These are phyloP conservation scores for Hippocampus zosterae DNA, from an alignment of 2,113 vertebrate genomes.

Conservation along the genomic window DNA sequence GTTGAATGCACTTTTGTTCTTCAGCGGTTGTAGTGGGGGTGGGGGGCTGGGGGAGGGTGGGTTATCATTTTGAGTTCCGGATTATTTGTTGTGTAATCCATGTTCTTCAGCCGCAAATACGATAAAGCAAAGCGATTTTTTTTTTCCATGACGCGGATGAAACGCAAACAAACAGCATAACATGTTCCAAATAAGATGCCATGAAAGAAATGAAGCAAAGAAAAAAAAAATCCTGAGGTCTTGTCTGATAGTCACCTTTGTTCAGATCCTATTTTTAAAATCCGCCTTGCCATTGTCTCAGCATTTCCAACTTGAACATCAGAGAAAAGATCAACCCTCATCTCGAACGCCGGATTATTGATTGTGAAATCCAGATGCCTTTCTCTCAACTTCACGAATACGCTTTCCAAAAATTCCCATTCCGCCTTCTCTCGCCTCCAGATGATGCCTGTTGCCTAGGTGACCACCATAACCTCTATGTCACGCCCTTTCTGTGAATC, in stretches of 20 bases:
- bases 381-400: slow-evolving; percentile 33
- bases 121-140: slow-evolving; percentile 15
- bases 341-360: slow-evolving; percentile 19
- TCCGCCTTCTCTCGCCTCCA: slow-evolving; percentile 32
- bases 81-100: slow-evolving; percentile 53
- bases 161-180: slow-evolving; percentile 3
- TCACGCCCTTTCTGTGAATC: slow-evolving; percentile 56
- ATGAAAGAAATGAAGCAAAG: neutral
- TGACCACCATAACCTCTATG: slow-evolving; percentile 60
- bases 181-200: slow-evolving; percentile 18
- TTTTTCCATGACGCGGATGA: slow-evolving; percentile 9
- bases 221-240: slow-evolving; percentile 1
- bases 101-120: slow-evolving; percentile 14
- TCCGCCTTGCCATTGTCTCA: slow-evolving; percentile 5
- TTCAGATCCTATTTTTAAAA: slow-evolving; percentile 12
- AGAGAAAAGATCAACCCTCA: slow-evolving; percentile 26
- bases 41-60: too few relatives aligned
- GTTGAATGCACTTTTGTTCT: neutral
- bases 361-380: slow-evolving; percentile 23
- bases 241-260: neutral
- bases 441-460: slow-evolving; percentile 66
- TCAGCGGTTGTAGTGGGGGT: neutral
- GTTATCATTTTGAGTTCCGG: slow-evolving; percentile 30
- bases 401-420: slow-evolving; percentile 35
- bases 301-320: slow-evolving; percentile 17